Conservation (phyloP, 37 sponge, comb jelly and placozoan species). For the Oopsacas minuta region DNA sequence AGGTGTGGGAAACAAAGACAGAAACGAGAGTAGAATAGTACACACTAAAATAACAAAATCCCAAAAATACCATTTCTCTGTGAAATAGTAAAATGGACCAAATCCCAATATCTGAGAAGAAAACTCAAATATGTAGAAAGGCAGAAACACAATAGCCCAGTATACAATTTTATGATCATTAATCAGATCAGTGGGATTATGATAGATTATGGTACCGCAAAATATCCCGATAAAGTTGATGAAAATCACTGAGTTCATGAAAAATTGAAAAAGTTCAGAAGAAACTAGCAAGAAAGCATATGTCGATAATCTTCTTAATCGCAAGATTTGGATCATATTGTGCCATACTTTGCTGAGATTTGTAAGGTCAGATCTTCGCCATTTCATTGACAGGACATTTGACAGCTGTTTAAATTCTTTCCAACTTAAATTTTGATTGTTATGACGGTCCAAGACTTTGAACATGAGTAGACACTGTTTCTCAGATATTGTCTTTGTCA, state of each 20-base stretch:
- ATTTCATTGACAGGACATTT: neutral
- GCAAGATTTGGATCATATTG: neutral
- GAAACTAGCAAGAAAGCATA: neutral
- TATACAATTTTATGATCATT: neutral
- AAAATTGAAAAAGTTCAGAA: neutral
- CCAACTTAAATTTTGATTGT: neutral
- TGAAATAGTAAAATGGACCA: constrained; percentile 12
- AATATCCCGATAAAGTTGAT: neutral
- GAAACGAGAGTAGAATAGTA: too few species aligned
- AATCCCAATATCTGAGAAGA: neutral
- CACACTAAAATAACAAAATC: neutral
- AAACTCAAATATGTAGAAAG: neutral
- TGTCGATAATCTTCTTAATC: neutral
- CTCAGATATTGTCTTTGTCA: neutral
- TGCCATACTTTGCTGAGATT: neutral
- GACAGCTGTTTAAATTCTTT: neutral
- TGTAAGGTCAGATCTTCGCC: neutral
- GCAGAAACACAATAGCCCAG: neutral
- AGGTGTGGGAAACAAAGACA: neutral
- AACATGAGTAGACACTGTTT: neutral
- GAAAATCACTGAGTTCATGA: neutral
- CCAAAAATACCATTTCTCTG: neutral
- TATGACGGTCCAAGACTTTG: neutral
- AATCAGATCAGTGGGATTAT: neutral
- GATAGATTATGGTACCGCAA: neutral